Base-by-base conservation (phyloP, 2,113 vertebrate species). In the Mobula birostris region DNA sequence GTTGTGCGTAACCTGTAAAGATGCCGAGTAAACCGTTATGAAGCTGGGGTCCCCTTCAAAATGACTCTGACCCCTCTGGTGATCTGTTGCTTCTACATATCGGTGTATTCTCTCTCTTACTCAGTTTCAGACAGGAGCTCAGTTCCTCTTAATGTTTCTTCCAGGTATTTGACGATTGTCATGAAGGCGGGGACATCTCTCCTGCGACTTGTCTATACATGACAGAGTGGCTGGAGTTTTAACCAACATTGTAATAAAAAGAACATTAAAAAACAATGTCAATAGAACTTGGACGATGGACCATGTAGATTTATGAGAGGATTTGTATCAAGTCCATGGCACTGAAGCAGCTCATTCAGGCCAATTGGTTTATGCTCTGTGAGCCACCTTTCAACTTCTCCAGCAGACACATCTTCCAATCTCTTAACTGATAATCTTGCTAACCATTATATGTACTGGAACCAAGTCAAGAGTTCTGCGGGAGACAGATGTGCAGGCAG, bases 141-240 rank as follows among this genome's bases (percentile, higher is more conserved):
- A 91, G n/a, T 63, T 32, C 68, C 82, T 61, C 87, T 14, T 87
- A 48, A 63, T 27, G 76, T 36, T 12, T n/a, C 91, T 96, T 83
- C 94, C 95, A 99, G 99, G 98, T 99, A 95, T 99, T 99, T 96
- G 97, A 98, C 0, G 99, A 99, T 95, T 99, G 99, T 95, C 98
- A 98, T 14, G 98, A 98, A 95, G 98, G 98, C 56, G 98, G 99
- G 63, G 99, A 99, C 32, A 99, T 99, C 95, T 99, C 99, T 21
- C 99, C 98, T 17, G 98, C 98, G 0, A 98, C 96, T 95, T 99
- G 99, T 95, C 94, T 99, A 95, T 99, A 99, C 95, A 98, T 99
- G 98, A 97, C 96, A 17, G 98, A 99, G 91, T 99, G 99, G 99
- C 95, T 99, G 77, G 98, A 98, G 94, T 98, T 98, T 95, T 99